Conservation (phyloP, 1,140 invertebrate species). For the Drosophila melanogaster region DNA sequence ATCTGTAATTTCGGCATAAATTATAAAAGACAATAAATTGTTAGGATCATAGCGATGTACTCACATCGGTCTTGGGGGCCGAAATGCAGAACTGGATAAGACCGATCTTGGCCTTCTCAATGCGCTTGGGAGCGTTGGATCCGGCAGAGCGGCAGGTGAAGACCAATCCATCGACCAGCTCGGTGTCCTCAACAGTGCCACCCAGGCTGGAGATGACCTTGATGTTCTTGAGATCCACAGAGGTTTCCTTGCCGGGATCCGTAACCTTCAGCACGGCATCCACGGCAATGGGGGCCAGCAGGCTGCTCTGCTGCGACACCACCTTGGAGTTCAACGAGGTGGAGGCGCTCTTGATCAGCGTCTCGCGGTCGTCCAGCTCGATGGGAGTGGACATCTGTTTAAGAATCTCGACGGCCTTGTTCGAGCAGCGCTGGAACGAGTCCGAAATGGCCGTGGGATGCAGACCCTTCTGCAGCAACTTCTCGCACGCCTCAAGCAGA, state of each 20-base stretch:
- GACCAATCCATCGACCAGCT: conserved; percentile 97
- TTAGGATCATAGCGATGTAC: conserved; percentile 53
- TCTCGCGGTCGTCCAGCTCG: conserved; percentile 94
- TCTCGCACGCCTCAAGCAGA: conserved; percentile 96
- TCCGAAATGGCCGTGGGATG: conserved; percentile 99
- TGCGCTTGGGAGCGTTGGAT: conserved; percentile 94
- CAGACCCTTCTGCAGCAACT: conserved; percentile 96
- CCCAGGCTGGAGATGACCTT: conserved; percentile 98
- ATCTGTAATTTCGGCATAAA: conserved; percentile 87
- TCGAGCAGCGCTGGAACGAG: conserved; percentile 96
- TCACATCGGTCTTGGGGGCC: conserved; percentile 99
- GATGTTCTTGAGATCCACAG: conserved; percentile 93
- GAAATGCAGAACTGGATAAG: conserved; percentile 99
- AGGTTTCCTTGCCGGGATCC: conserved; percentile 86
- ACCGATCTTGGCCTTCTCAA: conserved; percentile 99
- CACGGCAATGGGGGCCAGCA: conserved; percentile 98
- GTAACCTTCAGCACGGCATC: conserved; percentile 96
- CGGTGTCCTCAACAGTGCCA: conserved; percentile 98
- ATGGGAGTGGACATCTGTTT: conserved; percentile 94
- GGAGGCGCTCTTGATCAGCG: conserved; percentile 96
- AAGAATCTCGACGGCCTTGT: conserved; percentile 94
- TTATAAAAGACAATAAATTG: no score
- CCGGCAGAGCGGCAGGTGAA: conserved; percentile 96
- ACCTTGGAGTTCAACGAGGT: conserved; percentile 99
- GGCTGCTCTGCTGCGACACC: conserved; percentile 98